phyloP scores from a whole-genome alignment of 2,888 invertebrate species.

The Linnaemya vulpina region DNA sequence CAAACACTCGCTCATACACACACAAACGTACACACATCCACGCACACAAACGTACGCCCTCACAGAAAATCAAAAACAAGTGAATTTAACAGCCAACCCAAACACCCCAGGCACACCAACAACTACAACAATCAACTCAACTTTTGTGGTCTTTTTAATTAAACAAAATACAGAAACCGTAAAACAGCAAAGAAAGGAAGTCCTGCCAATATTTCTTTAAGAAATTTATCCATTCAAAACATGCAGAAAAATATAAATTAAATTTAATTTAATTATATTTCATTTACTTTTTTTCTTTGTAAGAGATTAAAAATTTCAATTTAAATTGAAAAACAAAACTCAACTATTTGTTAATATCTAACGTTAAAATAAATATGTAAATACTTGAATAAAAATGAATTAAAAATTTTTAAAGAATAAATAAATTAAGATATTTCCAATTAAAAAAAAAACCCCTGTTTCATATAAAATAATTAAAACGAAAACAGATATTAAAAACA shows the following conservation, averaged over 20 bases:
- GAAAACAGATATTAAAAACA: background rate
- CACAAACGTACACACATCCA: background rate
- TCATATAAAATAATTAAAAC: conserved; percentile 43
- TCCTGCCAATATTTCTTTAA: conserved; percentile 71
- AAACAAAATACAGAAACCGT: background rate
- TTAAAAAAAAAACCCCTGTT: conserved; percentile 9
- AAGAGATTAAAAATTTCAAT: conserved; percentile 44
- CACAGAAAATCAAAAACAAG: conserved; percentile 4
- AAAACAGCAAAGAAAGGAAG: conserved; percentile 48
- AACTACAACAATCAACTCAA: conserved; percentile 70
- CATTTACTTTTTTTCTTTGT: conserved; percentile 22
- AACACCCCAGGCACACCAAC: conserved; percentile 18
- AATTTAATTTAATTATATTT: conserved; percentile 54
- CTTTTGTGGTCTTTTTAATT: conserved; percentile 53
- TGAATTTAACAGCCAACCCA: conserved; percentile 12
- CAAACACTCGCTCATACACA: conserved; percentile 3
- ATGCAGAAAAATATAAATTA: conserved; percentile 22
- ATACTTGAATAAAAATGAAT: conserved; percentile 53
- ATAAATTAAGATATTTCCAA: conserved; percentile 11
- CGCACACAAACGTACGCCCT: conserved; percentile 13
- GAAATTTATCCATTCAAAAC: conserved; percentile 44
- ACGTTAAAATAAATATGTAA: conserved; percentile 48
- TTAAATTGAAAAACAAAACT: conserved; percentile 16
- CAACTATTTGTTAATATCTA: conserved; percentile 38
- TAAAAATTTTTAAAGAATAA: conserved; percentile 16